Conservation (phyloP, 2,797 vertebrate genomes). For the Myripristis jacobus region DNA sequence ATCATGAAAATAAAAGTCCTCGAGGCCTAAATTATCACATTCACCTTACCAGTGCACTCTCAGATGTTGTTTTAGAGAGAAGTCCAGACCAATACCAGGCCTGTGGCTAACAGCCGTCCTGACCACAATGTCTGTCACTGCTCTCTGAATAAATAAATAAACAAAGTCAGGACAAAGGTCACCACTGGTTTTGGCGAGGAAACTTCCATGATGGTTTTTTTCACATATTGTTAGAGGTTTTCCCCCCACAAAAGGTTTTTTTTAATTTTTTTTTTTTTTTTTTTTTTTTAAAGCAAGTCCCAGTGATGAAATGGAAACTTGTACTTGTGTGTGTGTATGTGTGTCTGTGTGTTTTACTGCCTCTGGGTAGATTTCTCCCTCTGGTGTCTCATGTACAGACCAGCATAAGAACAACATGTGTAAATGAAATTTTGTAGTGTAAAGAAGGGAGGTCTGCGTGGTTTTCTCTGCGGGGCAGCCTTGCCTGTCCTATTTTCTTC, state of each 20-base stretch:
- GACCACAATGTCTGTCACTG: constrained; percentile 82
- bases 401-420: constrained; percentile 25
- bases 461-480: not conserved
- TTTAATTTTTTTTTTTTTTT: too few relatives aligned
- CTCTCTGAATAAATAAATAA: constrained; percentile 83
- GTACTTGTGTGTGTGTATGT: constrained; percentile 33
- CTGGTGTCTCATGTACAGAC: constrained; percentile 27
- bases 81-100: constrained; percentile 81
- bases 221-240: constrained; percentile 60
- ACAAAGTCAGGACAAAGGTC: constrained; percentile 84
- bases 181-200: constrained; percentile 73
- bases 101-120: constrained; percentile 77
- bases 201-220: constrained; percentile 56
- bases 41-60: constrained; percentile 84
- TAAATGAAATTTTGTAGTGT: constrained; percentile 31
- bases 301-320: constrained; percentile 68
- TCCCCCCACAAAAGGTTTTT: constrained; percentile 41
- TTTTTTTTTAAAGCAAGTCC: constrained; percentile 53
- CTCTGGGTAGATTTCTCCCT: constrained; percentile 17
- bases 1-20: constrained; percentile 85
- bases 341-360: constrained; percentile 54
- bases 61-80: constrained; percentile 83
- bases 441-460: constrained; percentile 12
- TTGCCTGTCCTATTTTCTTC: not conserved
- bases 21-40: constrained; percentile 85